These are phyloP conservation scores for Lichenostomus cassidix DNA, from an alignment of 2,113 vertebrate species.

Conservation along the genomic window DNA sequence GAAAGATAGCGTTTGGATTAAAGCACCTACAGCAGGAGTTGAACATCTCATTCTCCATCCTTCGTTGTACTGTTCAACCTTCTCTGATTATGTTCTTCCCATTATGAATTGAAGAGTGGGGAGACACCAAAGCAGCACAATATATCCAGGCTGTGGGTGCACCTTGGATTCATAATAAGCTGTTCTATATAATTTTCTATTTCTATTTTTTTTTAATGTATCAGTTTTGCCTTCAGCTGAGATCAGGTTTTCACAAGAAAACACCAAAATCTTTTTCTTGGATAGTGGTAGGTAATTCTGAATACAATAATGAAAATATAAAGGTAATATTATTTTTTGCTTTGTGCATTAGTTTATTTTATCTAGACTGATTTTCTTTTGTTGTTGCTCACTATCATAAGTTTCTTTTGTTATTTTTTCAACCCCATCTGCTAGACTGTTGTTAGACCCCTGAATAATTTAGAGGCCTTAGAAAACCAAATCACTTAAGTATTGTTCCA, in stretches of 20 bases:
- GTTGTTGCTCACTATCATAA: neutral
- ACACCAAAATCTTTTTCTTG: neutral
- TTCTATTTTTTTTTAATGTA: neutral
- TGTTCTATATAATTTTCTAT: neutral
- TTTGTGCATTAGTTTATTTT: neutral
- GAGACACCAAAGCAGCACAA: neutral
- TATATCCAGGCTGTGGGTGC: neutral
- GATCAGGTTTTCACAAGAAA: neutral
- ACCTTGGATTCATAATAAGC: neutral
- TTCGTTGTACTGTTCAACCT: neutral
- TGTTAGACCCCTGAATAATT: neutral
- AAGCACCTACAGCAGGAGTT: neutral
- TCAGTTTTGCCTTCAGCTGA: neutral
- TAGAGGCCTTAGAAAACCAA: neutral
- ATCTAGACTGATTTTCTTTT: neutral
- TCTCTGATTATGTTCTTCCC: neutral
- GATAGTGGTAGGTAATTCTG: neutral
- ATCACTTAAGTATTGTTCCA: neutral
- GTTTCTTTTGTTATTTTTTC: neutral
- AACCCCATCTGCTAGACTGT: neutral
- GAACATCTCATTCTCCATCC: neutral
- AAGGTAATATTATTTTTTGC: neutral
- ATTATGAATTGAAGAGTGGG: neutral
- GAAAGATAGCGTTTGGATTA: neutral
- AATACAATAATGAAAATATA: neutral